Percentiles rank a stretch among this genome's conserved stretches.
phyloP scores from a whole-genome alignment of 2,113 vertebrate genomes.

The Silurus glanis region DNA sequence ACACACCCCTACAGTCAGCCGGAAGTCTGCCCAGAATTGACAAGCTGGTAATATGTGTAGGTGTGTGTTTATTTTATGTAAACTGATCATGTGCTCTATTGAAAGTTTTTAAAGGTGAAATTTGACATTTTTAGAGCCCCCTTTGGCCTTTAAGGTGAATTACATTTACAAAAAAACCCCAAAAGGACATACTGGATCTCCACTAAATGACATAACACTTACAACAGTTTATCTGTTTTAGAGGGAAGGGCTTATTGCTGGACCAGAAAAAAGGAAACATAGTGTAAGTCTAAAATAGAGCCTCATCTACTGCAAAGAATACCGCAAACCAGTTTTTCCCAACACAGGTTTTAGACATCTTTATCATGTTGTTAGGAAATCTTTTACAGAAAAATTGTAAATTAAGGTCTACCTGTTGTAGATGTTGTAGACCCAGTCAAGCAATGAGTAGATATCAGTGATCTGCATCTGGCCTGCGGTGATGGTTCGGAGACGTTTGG shows the following conservation, averaged over 20 bases:
- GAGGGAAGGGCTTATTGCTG: neutral
- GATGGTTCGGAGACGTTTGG: constrained; percentile 72
- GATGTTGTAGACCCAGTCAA: constrained; percentile 88
- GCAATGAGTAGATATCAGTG: constrained; percentile 81
- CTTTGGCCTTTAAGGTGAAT: neutral
- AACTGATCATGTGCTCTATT: neutral
- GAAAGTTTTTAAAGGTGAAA: neutral
- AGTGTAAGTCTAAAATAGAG: neutral
- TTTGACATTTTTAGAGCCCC: neutral
- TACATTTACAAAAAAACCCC: neutral
- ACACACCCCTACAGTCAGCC: constrained; percentile 33
- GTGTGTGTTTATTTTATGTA: neutral
- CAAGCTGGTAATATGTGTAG: neutral
- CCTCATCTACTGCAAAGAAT: neutral
- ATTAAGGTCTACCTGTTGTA: constrained; percentile 78
- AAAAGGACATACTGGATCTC: neutral
- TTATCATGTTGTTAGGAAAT: neutral
- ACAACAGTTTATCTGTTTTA: neutral
- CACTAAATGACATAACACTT: neutral
- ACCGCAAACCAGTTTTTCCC: neutral
- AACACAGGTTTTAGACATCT: neutral
- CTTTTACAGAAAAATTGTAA: neutral
- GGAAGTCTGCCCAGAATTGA: neutral
- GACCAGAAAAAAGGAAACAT: neutral
- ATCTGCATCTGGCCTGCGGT: constrained; percentile 74